Base-by-base conservation (phyloP, 2,797 vertebrate species). In the Linurgus olivaceus region DNA sequence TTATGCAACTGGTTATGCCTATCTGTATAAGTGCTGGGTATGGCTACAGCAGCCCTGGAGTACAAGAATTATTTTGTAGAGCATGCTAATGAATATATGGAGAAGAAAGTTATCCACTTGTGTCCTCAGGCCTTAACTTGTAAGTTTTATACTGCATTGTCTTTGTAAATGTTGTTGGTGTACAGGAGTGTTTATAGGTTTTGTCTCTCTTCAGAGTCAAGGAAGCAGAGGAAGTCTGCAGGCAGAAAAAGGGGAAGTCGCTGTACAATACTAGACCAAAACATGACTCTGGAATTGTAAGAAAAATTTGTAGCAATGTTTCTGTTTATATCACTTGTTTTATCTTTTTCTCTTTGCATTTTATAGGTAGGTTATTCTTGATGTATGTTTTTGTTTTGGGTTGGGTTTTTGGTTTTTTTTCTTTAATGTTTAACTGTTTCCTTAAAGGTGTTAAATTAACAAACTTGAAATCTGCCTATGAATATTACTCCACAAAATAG, bases 181-280 rank as follows among this genome's bases (percentile, higher is more conserved):
- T 86, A 38, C 13, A 57, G 11, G 12, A 84, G n/a, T 90, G 57
- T 66, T 93, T 77, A 81, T n/a, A 59, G 70, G 18, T 89, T 67
- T 94, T 95, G 40, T 96, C 40, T 86, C 33, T 54, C 33, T 88
- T 73, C 94, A 99, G 99, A 96, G 98, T 99, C 81, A 99, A 99
- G 97, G 98, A 98, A 96, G 99, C 99, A 24, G 99, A 99, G 91
- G 99, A 99, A 93, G 98, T 98, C 91, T 99, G 99, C 96, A 98
- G 98, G 47, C 99, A 99, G 96, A 99, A 98, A 80, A 99, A 99
- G 95, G 99, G 99, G 82, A 99, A 99, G 95, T 98, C 98, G 0
- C 98, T 99, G 31, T 99, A 99, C 96, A 99, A 99, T 84, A 98
- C 99, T 97, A 99, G 99, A 98, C 99, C 99, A 86, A 99, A 99